Base-by-base conservation (phyloP, 2,888 invertebrate species). In the Epinotia nisella region DNA sequence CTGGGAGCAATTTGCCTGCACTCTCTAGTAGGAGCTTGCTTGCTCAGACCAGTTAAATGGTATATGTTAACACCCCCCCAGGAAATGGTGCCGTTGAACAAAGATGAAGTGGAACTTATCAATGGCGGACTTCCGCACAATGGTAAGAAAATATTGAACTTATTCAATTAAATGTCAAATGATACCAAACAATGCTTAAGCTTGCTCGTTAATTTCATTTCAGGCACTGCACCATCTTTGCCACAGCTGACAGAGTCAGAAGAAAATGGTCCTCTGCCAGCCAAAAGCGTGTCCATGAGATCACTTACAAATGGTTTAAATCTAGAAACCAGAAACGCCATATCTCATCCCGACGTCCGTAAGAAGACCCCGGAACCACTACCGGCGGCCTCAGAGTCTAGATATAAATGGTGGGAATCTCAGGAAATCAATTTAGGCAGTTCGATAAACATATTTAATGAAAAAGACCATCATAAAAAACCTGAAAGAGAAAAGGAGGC, bases 1-100 rank as follows among this genome's bases (percentile, higher is more conserved):
- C 86, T 96, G 67, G 94, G 95, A 62, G 96, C 94, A 3, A 87
- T 96, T 62, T 94, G 95, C 71, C 88, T 96, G 0, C 95, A 96
- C 85, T 94, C 95, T 0, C 83, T 96, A 5, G 84, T 94, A 71
- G 95, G 94, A 10, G 94, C 95, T 1, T 84, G 94, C 74, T 86
- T 96, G 71, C 90, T 96, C 58, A 95, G 96, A 80, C 96, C 96
- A 19, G 92, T 95, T 2, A 95, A 95, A 86, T 95, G 96, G 95
- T 96, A 96, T 84, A 86, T 94, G 83, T 94, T 90, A 79, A 81
- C 87, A 74, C 85, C 89, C 39, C 83, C 83, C 39, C 71, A 90
- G 81, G 92, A 93, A 83, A 81, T 85, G 79, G 80, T 82, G 56
- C 90, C 92, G 53, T 76, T 93, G 19, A 91, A 88, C 70, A 86